phyloP scores from a whole-genome alignment of 1,140 invertebrate species.

The Leptoteleia sp. region DNA sequence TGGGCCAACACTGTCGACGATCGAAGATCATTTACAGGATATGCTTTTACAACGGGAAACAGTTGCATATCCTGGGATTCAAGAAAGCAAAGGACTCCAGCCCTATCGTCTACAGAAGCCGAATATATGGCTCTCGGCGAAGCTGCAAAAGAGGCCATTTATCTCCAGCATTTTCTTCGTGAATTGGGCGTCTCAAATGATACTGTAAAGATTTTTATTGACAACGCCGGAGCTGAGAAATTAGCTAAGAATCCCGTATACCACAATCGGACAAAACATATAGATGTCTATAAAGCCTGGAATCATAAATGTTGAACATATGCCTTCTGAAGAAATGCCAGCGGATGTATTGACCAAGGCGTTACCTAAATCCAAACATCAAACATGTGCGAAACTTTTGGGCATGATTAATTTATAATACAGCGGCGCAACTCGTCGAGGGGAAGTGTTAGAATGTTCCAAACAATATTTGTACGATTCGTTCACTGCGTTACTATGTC shows the following conservation, averaged over 20 bases:
- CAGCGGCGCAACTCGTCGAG: too few species aligned
- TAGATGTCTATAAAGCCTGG: too few species aligned
- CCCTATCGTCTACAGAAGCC: slow-evolving; percentile 1
- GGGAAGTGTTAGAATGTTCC: too few species aligned
- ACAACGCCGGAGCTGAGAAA: slow-evolving; percentile 9
- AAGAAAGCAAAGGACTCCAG: slow-evolving; percentile 4
- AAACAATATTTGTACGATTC: too few species aligned
- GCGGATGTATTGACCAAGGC: too few species aligned
- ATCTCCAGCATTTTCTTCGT: neutral
- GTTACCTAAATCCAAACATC: too few species aligned
- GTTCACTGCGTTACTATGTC: too few species aligned
- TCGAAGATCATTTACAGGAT: slow-evolving; percentile 67
- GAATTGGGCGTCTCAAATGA: neutral
- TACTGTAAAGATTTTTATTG: neutral
- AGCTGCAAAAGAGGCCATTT: neutral
- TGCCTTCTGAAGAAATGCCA: too few species aligned
- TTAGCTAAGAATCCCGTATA: slow-evolving; percentile 15
- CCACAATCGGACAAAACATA: slow-evolving; percentile 19
- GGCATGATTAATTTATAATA: too few species aligned
- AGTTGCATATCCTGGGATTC: slow-evolving; percentile 69
- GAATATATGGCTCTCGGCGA: slow-evolving; percentile 18
- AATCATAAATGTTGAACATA: too few species aligned
- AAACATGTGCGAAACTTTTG: too few species aligned
- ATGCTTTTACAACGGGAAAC: slow-evolving; percentile 61
- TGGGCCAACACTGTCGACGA: slow-evolving; percentile 63